These are phyloP conservation scores for Ctena decussata DNA, from an alignment of 2,888 invertebrate species.

Conservation along the genomic window DNA sequence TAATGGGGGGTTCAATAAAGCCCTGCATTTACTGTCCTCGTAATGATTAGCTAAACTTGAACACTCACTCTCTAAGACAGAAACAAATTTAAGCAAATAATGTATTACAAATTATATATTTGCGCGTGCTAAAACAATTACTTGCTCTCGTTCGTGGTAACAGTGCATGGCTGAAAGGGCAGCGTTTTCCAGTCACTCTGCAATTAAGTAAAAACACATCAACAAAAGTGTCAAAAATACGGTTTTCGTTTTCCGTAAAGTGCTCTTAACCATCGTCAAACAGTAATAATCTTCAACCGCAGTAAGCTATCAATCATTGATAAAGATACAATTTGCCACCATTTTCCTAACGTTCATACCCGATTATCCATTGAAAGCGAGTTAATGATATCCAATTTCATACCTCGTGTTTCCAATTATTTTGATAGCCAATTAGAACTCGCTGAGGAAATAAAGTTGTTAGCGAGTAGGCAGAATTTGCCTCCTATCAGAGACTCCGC, in stretches of 20 bases:
- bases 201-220: not conserved
- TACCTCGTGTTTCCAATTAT: conserved; percentile 66
- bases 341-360: conserved; percentile 63
- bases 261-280: not conserved
- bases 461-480: conserved; percentile 30
- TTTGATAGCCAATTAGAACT: conserved; percentile 59
- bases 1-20: too few relatives aligned
- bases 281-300: conserved; percentile 8
- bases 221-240: conserved; percentile 6
- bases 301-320: conserved; percentile 61
- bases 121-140: not conserved
- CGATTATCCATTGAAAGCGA: conserved; percentile 69
- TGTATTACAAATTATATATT: not conserved
- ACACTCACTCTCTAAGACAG: too few relatives aligned
- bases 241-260: not conserved
- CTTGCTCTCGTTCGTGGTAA: not conserved
- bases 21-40: too few relatives aligned
- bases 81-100: too few relatives aligned
- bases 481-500: conserved; percentile 28
- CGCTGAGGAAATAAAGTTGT: conserved; percentile 53
- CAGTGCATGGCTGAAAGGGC: not conserved
- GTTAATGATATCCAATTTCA: conserved; percentile 70
- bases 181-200: not conserved
- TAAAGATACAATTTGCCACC: conserved; percentile 71
- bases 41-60: too few relatives aligned